Conservation (phyloP, 2,888 invertebrate species). For the Dynastes hyllus region DNA sequence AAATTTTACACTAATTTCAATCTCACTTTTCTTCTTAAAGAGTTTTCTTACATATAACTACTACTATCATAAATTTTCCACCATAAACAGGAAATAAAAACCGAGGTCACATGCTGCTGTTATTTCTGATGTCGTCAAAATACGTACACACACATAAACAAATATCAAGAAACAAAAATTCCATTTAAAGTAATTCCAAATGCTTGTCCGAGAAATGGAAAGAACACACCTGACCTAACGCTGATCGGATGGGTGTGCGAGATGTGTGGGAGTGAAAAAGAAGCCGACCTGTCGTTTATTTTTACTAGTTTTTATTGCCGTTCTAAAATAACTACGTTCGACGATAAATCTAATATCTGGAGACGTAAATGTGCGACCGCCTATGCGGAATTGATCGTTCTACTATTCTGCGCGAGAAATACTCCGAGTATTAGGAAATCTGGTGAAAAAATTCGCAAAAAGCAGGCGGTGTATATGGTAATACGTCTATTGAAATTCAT, state of each 20-base stretch:
- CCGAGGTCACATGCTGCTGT: too few relatives aligned
- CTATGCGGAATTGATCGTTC: conserved; percentile 16
- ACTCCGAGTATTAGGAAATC: too few relatives aligned
- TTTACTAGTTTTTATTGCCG: conserved; percentile 37
- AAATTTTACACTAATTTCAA: too few relatives aligned
- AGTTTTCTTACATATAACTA: too few relatives aligned
- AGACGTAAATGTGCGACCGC: conserved; percentile 10
- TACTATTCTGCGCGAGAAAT: not conserved
- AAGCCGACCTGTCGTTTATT: conserved; percentile 22
- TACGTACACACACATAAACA: too few relatives aligned
- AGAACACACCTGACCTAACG: not conserved
- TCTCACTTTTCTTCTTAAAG: too few relatives aligned
- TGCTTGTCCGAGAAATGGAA: not conserved
- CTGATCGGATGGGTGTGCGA: not conserved
- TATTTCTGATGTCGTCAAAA: too few relatives aligned
- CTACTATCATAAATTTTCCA: too few relatives aligned
- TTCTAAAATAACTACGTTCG: conserved; percentile 24
- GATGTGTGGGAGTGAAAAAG: conserved; percentile 13
- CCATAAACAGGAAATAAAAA: too few relatives aligned
- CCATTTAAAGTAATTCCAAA: not conserved
- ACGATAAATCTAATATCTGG: conserved; percentile 14
- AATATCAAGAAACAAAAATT: not conserved
- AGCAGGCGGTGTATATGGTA: too few relatives aligned
- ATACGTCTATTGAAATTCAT: too few relatives aligned
- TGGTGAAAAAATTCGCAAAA: too few relatives aligned